Evolutionary conservation across 2,888 invertebrate species (phyloP).

Genomic region (Vanessa cardui): DNA sequence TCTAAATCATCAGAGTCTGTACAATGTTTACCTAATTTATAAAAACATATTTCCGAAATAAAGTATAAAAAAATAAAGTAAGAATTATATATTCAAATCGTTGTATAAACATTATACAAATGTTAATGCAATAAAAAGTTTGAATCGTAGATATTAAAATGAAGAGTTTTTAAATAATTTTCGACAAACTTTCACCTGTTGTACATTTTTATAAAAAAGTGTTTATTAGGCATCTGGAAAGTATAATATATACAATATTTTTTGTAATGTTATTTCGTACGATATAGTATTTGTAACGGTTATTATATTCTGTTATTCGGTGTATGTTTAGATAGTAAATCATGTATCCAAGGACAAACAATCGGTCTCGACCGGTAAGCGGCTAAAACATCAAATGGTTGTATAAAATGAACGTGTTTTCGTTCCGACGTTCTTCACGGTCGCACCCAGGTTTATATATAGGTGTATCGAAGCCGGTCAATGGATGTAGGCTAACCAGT

Average conservation of each 20-base stretch:
- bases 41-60: too few relatives aligned
- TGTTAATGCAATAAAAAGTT: not conserved
- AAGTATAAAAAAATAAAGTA: not conserved
- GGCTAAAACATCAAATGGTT: conserved; percentile 6
- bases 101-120: not conserved
- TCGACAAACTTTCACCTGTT: not conserved
- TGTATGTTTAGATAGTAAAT: conserved; percentile 1
- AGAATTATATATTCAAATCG: not conserved
- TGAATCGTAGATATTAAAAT: not conserved
- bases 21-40: too few relatives aligned
- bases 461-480: conserved; percentile 55
- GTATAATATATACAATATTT: not conserved
- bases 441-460: conserved; percentile 36
- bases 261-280: too few relatives aligned
- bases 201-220: conserved; percentile 1
- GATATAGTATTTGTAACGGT: too few relatives aligned
- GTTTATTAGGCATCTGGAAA: not conserved
- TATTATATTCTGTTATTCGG: too few relatives aligned
- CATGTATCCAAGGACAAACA: conserved; percentile 29
- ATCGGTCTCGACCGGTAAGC: conserved; percentile 17
- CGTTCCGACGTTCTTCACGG: conserved; percentile 37
- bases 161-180: not conserved
- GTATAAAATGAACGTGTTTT: conserved; percentile 1
- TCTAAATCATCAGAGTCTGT: too few relatives aligned
- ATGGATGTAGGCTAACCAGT: conserved; percentile 74